Percentiles rank a stretch among this genome's conserved stretches.
Evolutionary conservation across 2,888 invertebrate species (phyloP).

Genomic region (Sturmia bella): DNA sequence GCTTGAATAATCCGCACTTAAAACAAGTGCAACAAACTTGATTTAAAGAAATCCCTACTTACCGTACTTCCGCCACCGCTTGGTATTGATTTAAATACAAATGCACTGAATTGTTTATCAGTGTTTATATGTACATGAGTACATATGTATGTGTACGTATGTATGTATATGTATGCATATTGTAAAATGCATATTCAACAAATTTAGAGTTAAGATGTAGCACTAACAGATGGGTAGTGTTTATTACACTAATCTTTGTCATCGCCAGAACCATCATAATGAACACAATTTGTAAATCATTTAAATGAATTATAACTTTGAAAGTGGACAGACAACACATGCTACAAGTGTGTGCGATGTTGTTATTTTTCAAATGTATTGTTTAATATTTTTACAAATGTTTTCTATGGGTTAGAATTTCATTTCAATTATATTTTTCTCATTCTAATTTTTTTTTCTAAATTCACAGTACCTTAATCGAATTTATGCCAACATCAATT

Average conservation of each 20-base stretch:
- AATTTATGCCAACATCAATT: conserved; percentile 54
- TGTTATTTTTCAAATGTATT: background rate
- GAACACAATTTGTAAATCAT: conserved; percentile 24
- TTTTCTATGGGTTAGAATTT: conserved; percentile 32
- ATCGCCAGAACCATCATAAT: conserved; percentile 35
- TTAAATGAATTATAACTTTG: conserved; percentile 43
- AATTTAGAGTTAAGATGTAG: conserved; percentile 9
- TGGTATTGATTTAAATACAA: too few relatives aligned
- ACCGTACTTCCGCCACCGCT: too few relatives aligned
- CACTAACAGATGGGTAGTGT: too few relatives aligned
- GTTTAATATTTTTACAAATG: conserved; percentile 19
- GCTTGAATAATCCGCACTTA: too few relatives aligned
- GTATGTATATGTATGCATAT: too few relatives aligned
- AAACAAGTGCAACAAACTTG: too few relatives aligned
- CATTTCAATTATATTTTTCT: conserved; percentile 7
- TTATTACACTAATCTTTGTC: conserved; percentile 26
- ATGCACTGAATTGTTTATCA: background rate
- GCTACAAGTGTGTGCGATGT: background rate
- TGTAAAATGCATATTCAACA: background rate
- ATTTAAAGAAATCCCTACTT: too few relatives aligned
- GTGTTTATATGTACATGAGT: too few relatives aligned
- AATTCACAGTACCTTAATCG: conserved; percentile 40
- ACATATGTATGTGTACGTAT: too few relatives aligned
- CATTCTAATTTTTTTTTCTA: background rate
- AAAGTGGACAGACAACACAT: conserved; percentile 23